Evolutionary conservation across 2,888 invertebrate genomes (phyloP).

Genomic region (Salticus scenicus): DNA sequence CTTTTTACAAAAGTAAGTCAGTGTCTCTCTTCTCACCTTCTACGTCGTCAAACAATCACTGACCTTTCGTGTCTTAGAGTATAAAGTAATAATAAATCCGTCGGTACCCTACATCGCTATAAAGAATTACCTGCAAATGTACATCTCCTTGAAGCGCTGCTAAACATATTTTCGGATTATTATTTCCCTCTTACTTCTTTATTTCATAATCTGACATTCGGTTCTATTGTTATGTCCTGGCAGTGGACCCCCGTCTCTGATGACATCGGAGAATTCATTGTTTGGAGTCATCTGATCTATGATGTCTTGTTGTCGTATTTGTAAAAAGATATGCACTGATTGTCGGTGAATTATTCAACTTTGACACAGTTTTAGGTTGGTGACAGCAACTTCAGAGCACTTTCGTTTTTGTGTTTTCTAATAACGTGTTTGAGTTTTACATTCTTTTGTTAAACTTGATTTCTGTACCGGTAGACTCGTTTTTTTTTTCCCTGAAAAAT

Average conservation of each 20-base stretch:
- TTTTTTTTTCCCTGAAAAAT: too few relatives aligned
- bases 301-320: not conserved
- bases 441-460: too few relatives aligned
- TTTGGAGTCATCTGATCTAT: not conserved
- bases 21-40: too few relatives aligned
- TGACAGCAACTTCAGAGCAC: not conserved
- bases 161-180: not conserved
- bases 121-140: not conserved
- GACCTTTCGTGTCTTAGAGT: not conserved
- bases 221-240: not conserved
- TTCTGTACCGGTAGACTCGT: too few relatives aligned
- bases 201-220: not conserved
- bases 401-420: not conserved
- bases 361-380: not conserved
- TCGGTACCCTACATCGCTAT: not conserved
- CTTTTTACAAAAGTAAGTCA: too few relatives aligned
- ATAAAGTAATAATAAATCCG: not conserved
- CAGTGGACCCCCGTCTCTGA: not conserved
- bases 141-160: not conserved
- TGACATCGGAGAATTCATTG: slow-evolving; percentile 13
- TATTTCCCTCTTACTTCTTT: too few relatives aligned
- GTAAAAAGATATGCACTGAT: slow-evolving; percentile 8
- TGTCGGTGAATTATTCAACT: not conserved
- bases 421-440: too few relatives aligned
- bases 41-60: not conserved